Evolutionary conservation across 2,113 vertebrate genomes (phyloP).

Genomic region (Charadrius vociferus): DNA sequence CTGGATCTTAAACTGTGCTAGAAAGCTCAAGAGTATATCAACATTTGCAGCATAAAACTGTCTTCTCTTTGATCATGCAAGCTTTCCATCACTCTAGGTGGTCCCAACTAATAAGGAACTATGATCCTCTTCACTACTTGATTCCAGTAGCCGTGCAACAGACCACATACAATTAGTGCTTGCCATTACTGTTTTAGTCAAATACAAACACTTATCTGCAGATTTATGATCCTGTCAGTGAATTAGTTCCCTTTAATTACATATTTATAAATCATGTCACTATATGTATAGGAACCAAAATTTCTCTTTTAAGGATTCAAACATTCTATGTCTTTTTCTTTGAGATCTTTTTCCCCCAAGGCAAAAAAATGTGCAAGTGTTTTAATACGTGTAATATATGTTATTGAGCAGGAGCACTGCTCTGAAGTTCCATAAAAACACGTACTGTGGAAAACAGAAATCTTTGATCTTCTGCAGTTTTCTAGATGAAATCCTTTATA

Average conservation of each 20-base stretch:
- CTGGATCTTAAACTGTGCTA: slow-evolving; percentile 31
- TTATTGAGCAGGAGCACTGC: neutral
- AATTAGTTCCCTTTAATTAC: slow-evolving; percentile 10
- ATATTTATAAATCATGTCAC: neutral
- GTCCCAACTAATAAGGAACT: slow-evolving; percentile 70
- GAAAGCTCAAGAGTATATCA: slow-evolving; percentile 59
- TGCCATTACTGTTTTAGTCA: slow-evolving; percentile 15
- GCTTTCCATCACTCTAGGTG: slow-evolving; percentile 70
- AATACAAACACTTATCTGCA: neutral
- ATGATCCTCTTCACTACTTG: slow-evolving; percentile 43
- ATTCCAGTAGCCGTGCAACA: slow-evolving; percentile 48
- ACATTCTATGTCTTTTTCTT: neutral
- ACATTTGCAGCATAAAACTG: slow-evolving; percentile 44
- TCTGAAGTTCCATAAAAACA: neutral
- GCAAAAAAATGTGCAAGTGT: neutral
- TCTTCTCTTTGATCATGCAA: slow-evolving; percentile 72
- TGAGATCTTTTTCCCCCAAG: neutral
- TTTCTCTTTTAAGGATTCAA: neutral
- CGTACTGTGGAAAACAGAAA: neutral
- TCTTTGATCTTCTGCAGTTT: neutral
- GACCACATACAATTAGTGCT: slow-evolving; percentile 33
- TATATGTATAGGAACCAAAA: neutral
- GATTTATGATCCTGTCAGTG: neutral
- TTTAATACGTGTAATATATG: neutral
- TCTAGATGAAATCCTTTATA: neutral